Conservation (phyloP, 2,888 invertebrate species). For the Caenorhabditis afra region DNA sequence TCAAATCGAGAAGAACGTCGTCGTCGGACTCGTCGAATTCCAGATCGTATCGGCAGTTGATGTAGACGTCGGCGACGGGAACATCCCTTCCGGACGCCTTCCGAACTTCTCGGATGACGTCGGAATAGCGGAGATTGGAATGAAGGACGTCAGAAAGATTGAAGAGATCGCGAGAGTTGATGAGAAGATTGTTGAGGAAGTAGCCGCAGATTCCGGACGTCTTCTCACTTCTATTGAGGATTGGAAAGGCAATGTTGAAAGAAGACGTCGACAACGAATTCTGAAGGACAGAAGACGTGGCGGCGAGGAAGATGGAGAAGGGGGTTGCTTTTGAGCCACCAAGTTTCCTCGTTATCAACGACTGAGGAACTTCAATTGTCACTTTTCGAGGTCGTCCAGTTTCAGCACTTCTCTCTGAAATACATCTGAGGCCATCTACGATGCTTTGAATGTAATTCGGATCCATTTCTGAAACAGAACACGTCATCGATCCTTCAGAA, state of each 20-base stretch:
- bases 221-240: constrained; percentile 56
- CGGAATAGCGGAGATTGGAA: constrained; percentile 31
- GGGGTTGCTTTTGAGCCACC: constrained; percentile 15
- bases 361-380: not conserved
- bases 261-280: not conserved
- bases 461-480: too few relatives aligned
- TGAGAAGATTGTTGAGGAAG: constrained; percentile 72
- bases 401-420: not conserved
- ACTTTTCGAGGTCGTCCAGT: not conserved
- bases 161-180: constrained; percentile 26
- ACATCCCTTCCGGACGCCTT: not conserved
- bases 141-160: constrained; percentile 17
- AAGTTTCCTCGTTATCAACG: not conserved
- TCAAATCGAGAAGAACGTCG: constrained; percentile 47
- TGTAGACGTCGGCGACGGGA: constrained; percentile 65
- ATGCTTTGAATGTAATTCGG: constrained; percentile 24
- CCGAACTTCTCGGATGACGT: constrained; percentile 32
- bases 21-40: constrained; percentile 66
- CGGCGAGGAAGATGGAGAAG: constrained; percentile 39
- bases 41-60: constrained; percentile 76
- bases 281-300: constrained; percentile 7
- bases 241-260: constrained; percentile 67
- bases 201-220: constrained; percentile 66
- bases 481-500: not conserved
- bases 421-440: not conserved